A percentile compares a stretch with the other conserved stretches of the same genome.
Evolutionary conservation across 2,113 vertebrate species (phyloP).

Genomic region (human): GRCh38 chr6:13694001-13694500

Average conservation of each 20-base stretch:
- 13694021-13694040: too few relatives aligned
- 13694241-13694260: not conserved
- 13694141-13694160: not conserved
- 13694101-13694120: not conserved
- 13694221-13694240: not conserved
- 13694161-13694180: slow-evolving; percentile 2
- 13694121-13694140: slow-evolving; percentile 2
- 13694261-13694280: not conserved
- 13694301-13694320: not conserved
- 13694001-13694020: too few relatives aligned
- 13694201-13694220: slow-evolving; percentile 2
- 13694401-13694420: not conserved
- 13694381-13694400: not conserved
- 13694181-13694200: not conserved
- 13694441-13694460: not conserved
- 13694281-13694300: not conserved
- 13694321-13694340: not conserved
- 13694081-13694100: not conserved
- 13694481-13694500: not conserved
- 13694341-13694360: not conserved
- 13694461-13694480: not conserved
- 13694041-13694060: too few relatives aligned
- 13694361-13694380: not conserved
- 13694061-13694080: not conserved
- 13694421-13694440: not conserved